Evolutionary conservation across 2,797 vertebrate species (phyloP), one percentile per base, ranked within the genome.

Genomic region (Cuniculus paca): DNA sequence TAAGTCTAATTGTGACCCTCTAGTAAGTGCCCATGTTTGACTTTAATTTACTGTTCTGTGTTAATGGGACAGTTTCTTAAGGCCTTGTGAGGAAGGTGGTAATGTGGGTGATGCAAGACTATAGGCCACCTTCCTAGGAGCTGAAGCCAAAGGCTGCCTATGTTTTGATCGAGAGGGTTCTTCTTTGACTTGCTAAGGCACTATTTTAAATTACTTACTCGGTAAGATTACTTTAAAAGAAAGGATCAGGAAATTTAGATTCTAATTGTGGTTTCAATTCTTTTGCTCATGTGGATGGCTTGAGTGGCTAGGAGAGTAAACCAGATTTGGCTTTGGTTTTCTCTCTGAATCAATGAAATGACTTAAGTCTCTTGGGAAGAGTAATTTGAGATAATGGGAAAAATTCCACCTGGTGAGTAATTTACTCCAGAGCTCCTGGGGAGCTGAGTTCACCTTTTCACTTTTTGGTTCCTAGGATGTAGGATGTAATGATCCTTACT

Each of bases 291-390:
- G 68, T 74, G 86, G 36, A 17, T 85, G 36, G 22, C 5, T 85
- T 82, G 39, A 84, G n/a, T 94, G 54, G 72, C 26, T 48, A 22
- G 13, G 54, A 87, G 65, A 78, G 6, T 63, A 50, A 88, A 28
- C 24, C 45, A 39, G 48, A 88, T 4, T 78, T 81, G 75, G 48
- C 48, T 77, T 91, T 86, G 61, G 6, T 92, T 92, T 78, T 86
- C 31, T 90, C 70, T 88, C 61, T 65, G 17, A 56, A 65, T 20
- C 61, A 65, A 88, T 84, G 58, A 93, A 88, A 28, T 82, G 79
- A 65, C 68, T 22, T 88, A 48, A 86, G 14, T 94, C 34, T 88
- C 39, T 94, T 77, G 72, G 68, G n/a, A 95, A 85, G 54, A 54
- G n/a, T 42, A 61, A 78, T 81, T 81, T 34, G 50, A 88, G 52